Conservation (phyloP, 1,140 invertebrate genomes). For the Wasmannia auropunctata region DNA sequence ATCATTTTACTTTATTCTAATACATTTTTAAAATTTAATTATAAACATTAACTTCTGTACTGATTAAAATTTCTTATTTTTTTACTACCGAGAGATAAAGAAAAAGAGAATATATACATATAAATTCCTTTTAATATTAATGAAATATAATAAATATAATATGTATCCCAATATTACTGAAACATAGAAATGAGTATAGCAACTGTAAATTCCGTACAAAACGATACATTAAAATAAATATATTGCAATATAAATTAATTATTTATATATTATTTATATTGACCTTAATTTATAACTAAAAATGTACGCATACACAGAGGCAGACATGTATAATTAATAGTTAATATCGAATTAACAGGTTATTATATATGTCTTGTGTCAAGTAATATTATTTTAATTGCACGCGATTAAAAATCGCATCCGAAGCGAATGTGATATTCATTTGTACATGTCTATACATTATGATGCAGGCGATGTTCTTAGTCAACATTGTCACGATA, state of each 20-base stretch:
- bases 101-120: background rate
- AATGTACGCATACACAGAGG: background rate
- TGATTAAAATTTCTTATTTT: background rate
- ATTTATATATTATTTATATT: slow-evolving; percentile 17
- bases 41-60: background rate
- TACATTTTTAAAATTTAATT: background rate
- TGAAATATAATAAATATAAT: no score
- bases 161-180: background rate
- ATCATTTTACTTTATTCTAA: background rate
- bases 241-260: background rate
- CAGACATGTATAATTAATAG: background rate
- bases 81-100: background rate
- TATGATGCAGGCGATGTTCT: slow-evolving; percentile 9
- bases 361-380: background rate
- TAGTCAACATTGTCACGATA: slow-evolving; percentile 33
- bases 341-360: background rate
- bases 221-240: no score
- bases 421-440: background rate
- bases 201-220: no score
- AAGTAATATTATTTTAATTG: background rate
- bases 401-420: background rate
- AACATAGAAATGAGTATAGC: background rate
- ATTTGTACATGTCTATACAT: slow-evolving; percentile 5
- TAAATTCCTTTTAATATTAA: slow-evolving; percentile 2
- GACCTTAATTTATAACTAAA: background rate